A percentile compares a stretch with the other conserved stretches of the same genome.
Evolutionary conservation across 2,797 vertebrate species (phyloP).

Genomic region (Carcharodon carcharias): DNA sequence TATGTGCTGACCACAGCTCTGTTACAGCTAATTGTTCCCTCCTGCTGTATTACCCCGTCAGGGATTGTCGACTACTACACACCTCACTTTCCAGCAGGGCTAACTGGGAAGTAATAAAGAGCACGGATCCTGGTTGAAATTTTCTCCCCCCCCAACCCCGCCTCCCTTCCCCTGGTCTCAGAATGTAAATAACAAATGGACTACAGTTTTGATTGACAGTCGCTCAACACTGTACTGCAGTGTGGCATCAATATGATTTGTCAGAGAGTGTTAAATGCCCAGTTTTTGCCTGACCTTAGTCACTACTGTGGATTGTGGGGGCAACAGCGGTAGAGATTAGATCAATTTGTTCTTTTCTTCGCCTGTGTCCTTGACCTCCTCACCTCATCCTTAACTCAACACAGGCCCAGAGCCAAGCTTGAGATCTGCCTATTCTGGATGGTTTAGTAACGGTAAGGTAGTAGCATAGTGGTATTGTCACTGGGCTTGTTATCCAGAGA

Average conservation of each 20-base stretch:
- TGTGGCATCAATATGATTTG: background rate
- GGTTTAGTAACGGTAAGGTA: background rate
- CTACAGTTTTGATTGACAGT: background rate
- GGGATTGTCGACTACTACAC: background rate
- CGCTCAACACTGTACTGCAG: background rate
- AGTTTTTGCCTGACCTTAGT: background rate
- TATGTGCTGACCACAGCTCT: background rate
- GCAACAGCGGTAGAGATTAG: background rate
- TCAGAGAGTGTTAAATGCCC: background rate
- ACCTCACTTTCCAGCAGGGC: background rate
- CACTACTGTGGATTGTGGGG: background rate
- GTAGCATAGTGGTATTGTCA: too few relatives aligned
- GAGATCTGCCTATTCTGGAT: background rate
- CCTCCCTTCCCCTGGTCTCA: background rate
- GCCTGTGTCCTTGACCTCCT: background rate
- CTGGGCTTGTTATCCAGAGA: too few relatives aligned
- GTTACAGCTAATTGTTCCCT: background rate
- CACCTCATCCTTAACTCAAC: background rate
- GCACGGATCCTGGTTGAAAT: background rate
- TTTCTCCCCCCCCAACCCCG: background rate
- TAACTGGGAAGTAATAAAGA: background rate
- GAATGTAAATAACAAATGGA: background rate
- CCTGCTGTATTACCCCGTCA: background rate
- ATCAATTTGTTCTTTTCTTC: background rate
- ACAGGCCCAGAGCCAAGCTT: background rate